Evolutionary conservation across 2,888 invertebrate genomes (phyloP).

Genomic region (Parthenolecanium corni): DNA sequence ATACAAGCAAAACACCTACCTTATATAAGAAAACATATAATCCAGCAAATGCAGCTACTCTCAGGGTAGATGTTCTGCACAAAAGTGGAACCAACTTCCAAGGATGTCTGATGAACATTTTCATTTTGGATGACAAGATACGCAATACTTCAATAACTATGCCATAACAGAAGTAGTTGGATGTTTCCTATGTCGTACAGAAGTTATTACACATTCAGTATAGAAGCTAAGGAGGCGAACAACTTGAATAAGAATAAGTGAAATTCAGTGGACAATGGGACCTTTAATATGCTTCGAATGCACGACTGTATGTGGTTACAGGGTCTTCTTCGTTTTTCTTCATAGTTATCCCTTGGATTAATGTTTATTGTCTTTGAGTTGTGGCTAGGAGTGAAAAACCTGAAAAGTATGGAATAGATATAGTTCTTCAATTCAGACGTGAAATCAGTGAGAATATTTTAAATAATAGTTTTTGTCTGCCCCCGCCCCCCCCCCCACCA

Average conservation of each 20-base stretch:
- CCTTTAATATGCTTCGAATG: conserved; percentile 15
- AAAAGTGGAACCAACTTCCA: conserved; percentile 3
- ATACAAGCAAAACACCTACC: too few species aligned
- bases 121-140: background rate
- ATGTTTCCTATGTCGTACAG: conserved; percentile 12
- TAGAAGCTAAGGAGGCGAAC: too few species aligned
- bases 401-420: too few species aligned
- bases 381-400: background rate
- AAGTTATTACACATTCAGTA: background rate
- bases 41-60: conserved; percentile 11
- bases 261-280: background rate
- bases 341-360: background rate
- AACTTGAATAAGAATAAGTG: too few species aligned
- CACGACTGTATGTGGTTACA: conserved; percentile 13
- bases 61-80: background rate
- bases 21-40: conserved; percentile 25
- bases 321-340: background rate
- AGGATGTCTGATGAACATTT: background rate
- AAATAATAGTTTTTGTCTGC: too few species aligned
- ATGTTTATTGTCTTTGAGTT: background rate
- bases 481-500: too few species aligned
- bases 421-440: too few species aligned
- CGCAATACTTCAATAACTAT: conserved; percentile 1
- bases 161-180: conserved; percentile 11
- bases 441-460: too few species aligned